These are phyloP conservation scores for Lamellibrachia satsuma DNA, from an alignment of 2,888 invertebrate species.

Conservation along the genomic window DNA sequence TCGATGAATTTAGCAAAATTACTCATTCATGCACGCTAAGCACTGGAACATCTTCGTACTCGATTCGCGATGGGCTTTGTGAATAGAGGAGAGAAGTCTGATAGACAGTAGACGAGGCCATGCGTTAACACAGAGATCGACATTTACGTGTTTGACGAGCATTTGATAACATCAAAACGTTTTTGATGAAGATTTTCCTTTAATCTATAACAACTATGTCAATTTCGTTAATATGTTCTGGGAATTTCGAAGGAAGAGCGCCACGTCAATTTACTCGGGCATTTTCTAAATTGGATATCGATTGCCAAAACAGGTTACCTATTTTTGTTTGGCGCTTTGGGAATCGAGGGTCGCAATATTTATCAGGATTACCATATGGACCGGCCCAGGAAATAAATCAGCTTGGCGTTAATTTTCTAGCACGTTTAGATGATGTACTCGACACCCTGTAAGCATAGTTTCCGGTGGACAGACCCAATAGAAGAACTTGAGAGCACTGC, in stretches of 20 bases:
- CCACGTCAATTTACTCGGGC: neutral
- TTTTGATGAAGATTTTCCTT: neutral
- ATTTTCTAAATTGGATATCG: constrained; percentile 17
- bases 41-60: no score
- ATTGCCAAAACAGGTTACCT: neutral
- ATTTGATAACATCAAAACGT: neutral
- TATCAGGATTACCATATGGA: neutral
- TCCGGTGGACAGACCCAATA: neutral
- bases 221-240: neutral
- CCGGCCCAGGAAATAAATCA: neutral
- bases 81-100: no score
- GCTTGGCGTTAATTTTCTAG: neutral
- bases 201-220: neutral
- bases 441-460: neutral
- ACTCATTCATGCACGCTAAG: no score
- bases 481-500: neutral
- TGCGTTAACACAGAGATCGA: neutral
- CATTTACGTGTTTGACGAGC: neutral
- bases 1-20: no score
- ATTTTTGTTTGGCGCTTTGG: neutral
- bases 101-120: neutral
- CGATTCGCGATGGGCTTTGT: no score
- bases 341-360: neutral
- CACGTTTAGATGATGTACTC: neutral
- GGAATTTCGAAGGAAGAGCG: neutral